A percentile compares a stretch with the other conserved stretches of the same genome.
Conservation (phyloP, 2,888 invertebrate genomes). For the Hecatera dysodea region DNA sequence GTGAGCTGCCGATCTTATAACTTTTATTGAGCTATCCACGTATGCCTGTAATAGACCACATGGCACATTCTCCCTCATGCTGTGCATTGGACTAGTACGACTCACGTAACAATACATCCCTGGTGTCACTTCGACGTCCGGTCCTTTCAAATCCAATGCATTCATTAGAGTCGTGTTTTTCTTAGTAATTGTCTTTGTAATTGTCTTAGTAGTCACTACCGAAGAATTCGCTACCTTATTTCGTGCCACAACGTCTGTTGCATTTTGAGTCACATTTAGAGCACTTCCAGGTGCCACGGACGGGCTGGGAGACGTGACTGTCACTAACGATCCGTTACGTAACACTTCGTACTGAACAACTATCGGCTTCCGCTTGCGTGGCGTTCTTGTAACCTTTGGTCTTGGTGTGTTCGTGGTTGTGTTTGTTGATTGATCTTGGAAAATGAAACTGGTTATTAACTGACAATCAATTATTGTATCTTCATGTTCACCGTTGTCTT, state of each 20-base stretch:
- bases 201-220: constrained; percentile 74
- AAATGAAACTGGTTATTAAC: constrained; percentile 84
- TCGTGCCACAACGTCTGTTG: constrained; percentile 58
- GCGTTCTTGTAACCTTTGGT: too few relatives aligned
- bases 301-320: constrained; percentile 67
- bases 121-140: constrained; percentile 81
- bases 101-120: constrained; percentile 85
- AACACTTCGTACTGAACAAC: constrained; percentile 75
- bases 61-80: constrained; percentile 80
- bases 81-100: constrained; percentile 72
- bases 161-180: constrained; percentile 81
- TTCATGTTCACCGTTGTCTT: constrained; percentile 85
- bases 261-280: constrained; percentile 56
- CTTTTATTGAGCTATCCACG: constrained; percentile 78
- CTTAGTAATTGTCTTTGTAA: too few relatives aligned
- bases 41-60: constrained; percentile 84
- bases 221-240: constrained; percentile 73
- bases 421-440: constrained; percentile 70
- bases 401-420: constrained; percentile 70
- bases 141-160: constrained; percentile 85
- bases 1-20: constrained; percentile 77
- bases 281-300: constrained; percentile 17
- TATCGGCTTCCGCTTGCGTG: constrained; percentile 20
- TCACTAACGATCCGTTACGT: constrained; percentile 82
- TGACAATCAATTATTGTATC: constrained; percentile 86